phyloP scores from a whole-genome alignment of 1,140 invertebrate species.

The Magallana gigas region DNA sequence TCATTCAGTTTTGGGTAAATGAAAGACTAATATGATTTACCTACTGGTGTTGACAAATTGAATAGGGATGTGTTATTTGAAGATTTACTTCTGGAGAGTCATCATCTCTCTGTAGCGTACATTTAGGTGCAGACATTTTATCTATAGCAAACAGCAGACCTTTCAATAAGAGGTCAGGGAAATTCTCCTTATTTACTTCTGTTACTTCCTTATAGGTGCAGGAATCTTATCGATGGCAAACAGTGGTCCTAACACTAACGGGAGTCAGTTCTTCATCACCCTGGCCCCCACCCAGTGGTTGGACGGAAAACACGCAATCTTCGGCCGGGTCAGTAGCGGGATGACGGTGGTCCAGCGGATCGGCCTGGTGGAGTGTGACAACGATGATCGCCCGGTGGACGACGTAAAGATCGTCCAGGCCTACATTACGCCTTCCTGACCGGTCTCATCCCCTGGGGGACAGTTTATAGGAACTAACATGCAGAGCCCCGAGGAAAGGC shows the following conservation, averaged over 20 bases:
- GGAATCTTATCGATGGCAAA: slow-evolving; percentile 95
- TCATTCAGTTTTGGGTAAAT: too few species aligned
- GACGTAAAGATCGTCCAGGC: slow-evolving; percentile 92
- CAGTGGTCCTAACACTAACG: slow-evolving; percentile 97
- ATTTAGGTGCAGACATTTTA: too few species aligned
- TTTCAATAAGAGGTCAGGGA: too few species aligned
- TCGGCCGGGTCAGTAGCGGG: slow-evolving; percentile 91
- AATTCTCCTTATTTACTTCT: too few species aligned
- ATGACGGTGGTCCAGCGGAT: slow-evolving; percentile 95
- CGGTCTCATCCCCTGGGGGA: background rate
- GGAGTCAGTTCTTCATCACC: slow-evolving; percentile 99
- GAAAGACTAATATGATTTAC: too few species aligned
- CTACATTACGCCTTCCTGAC: slow-evolving; percentile 56
- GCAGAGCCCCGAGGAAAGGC: too few species aligned
- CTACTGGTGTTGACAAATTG: too few species aligned
- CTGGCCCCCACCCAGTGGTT: slow-evolving; percentile 98
- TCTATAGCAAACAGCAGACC: too few species aligned
- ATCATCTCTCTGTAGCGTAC: too few species aligned
- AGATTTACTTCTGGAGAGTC: too few species aligned
- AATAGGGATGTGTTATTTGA: too few species aligned
- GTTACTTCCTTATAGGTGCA: slow-evolving; percentile 81
- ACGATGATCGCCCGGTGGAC: slow-evolving; percentile 93
- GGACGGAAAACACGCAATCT: slow-evolving; percentile 98
- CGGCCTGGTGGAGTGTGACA: slow-evolving; percentile 94
- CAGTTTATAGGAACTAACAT: too few species aligned